Conservation (phyloP, 2,797 vertebrate genomes). For the Sebastes ruberrimus region DNA sequence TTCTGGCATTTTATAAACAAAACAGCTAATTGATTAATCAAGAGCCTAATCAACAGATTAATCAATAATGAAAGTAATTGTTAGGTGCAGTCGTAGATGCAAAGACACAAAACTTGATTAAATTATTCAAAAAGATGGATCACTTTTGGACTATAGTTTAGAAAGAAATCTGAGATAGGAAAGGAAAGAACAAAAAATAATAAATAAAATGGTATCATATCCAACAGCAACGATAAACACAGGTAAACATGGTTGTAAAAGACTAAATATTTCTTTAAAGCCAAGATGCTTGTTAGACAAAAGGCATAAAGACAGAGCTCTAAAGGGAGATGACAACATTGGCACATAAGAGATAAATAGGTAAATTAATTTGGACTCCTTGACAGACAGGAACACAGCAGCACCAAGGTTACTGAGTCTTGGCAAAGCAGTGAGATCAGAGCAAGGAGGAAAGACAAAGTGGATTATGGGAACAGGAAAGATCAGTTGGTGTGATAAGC, state of each 20-base stretch:
- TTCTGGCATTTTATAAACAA: not conserved
- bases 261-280: not conserved
- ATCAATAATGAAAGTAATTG: not conserved
- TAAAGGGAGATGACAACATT: not conserved
- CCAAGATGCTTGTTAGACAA: not conserved
- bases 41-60: not conserved
- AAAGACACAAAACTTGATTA: not conserved
- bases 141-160: not conserved
- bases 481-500: constrained; percentile 50
- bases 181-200: not conserved
- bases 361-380: not conserved
- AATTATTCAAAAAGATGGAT: not conserved
- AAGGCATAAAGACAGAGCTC: not conserved
- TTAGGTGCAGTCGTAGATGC: not conserved
- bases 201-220: not conserved
- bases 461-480: constrained; percentile 55
- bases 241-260: not conserved
- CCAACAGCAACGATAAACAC: not conserved
- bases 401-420: constrained; percentile 30
- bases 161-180: not conserved
- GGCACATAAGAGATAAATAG: not conserved
- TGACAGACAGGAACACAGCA: constrained; percentile 16
- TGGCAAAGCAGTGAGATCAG: constrained; percentile 35
- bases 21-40: not conserved
- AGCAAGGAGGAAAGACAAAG: constrained; percentile 49